Conservation (phyloP, 2,113 vertebrate genomes). For the Phoenicopterus ruber region DNA sequence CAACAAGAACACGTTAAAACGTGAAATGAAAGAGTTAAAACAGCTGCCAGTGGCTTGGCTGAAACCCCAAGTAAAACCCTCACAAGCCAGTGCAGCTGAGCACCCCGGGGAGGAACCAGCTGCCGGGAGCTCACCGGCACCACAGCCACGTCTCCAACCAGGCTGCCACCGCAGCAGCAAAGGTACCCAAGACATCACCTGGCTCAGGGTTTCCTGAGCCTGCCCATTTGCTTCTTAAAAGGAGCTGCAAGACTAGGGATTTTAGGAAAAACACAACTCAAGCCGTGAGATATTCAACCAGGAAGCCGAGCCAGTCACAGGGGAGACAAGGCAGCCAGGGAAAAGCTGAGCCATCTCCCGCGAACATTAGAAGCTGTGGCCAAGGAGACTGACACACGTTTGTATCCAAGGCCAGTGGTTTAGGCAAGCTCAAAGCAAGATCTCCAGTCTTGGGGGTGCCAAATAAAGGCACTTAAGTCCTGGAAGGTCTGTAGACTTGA, state of each 20-base stretch:
- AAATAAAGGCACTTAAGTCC: not conserved
- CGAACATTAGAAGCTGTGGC: too few relatives aligned
- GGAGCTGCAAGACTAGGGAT: not conserved
- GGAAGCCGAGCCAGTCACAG: not conserved
- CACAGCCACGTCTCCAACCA: not conserved
- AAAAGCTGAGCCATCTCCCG: not conserved
- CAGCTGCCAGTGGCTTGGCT: not conserved
- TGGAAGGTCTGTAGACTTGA: not conserved
- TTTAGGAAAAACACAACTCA: not conserved
- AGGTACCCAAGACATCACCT: fast-evolving
- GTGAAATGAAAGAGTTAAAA: not conserved
- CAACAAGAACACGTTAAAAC: not conserved
- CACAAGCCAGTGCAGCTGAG: not conserved
- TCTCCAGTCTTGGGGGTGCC: not conserved
- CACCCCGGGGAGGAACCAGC: fast-evolving
- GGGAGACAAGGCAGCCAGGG: not conserved
- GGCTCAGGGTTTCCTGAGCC: not conserved
- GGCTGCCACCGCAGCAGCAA: not conserved
- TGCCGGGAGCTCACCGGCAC: fast-evolving
- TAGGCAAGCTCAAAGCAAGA: not conserved
- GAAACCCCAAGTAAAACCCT: not conserved
- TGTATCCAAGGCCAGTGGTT: not conserved
- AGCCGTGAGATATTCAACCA: not conserved
- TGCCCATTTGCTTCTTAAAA: not conserved
- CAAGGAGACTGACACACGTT: not conserved